phyloP scores from a whole-genome alignment of 2,888 invertebrate genomes.

The Lasioglossum calceatum region DNA sequence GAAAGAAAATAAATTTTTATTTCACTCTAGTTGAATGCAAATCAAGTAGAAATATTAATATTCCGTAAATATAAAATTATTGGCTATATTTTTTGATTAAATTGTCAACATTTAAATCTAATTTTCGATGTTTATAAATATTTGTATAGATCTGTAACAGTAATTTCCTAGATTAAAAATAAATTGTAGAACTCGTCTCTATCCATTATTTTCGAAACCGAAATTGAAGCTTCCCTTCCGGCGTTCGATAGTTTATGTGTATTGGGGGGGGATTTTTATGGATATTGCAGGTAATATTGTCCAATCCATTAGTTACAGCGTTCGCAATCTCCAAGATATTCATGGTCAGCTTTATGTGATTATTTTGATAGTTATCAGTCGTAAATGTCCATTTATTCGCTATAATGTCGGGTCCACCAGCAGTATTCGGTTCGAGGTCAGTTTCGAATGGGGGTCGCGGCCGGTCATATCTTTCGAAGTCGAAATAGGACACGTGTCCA shows the following conservation, averaged over 20 bases:
- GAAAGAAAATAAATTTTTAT: no score
- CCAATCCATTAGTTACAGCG: background rate
- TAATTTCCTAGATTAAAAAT: background rate
- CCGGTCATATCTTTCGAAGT: slow-evolving; percentile 24
- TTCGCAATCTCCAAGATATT: background rate
- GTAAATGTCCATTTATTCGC: background rate
- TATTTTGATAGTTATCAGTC: background rate
- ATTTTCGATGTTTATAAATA: background rate
- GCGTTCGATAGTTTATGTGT: background rate
- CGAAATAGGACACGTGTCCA: slow-evolving; percentile 55
- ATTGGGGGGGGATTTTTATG: slow-evolving; percentile 1
- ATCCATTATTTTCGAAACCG: no score
- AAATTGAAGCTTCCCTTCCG: background rate
- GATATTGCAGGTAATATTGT: background rate
- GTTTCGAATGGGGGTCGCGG: background rate
- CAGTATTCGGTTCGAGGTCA: slow-evolving; percentile 12
- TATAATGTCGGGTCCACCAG: background rate
- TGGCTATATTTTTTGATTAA: background rate
- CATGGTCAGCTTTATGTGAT: background rate
- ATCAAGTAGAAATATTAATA: background rate
- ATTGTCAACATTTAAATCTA: no score
- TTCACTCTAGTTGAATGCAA: no score
- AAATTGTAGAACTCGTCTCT: background rate
- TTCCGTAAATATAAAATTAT: background rate
- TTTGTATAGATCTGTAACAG: background rate